Base-by-base conservation (phyloP, 2,113 vertebrate genomes). In the Phrynocephalus versicolor region DNA sequence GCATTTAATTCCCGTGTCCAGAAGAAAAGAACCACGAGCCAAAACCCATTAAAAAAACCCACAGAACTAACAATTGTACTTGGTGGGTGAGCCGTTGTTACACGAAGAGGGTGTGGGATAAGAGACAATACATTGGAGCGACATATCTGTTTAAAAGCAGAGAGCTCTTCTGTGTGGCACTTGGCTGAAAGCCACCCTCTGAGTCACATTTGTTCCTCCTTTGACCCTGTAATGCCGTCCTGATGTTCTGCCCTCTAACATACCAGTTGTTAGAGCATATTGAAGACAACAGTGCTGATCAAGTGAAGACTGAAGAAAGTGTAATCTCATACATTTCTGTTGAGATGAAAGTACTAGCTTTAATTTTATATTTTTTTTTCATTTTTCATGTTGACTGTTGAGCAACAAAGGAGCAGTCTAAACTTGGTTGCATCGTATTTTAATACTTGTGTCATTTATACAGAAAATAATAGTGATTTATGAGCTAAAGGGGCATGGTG, bases 101-200 rank as follows among this genome's bases (percentile, higher is more conserved):
- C 51, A 51, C 87, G 8, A 41, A 81, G 30, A 25, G 18, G 19
- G 21, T 76, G 60, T 33, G 33, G n/a, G 41, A 35, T 45, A 80
- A 64, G 30, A 0, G 27, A 80, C 19, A 57, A 25, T 74, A 73
- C 39, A 62, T 60, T 60, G 58, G 30, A 19, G 6, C 35, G 60
- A 75, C 76, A 73, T 45, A 15, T 84, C 45, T 37, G 64, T 84
- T 84, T 84, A 74, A 45, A 79, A 85, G 1, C 83, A 9, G 2
- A 19, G 10, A 51, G 58, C 35, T 83, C 1, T 1, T 37, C 83
- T 18, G 76, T 19, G 3, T 23, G 58, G 19, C 39, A 82, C 12
- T 69, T 91, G n/a, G 1, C 41, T 86, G 84, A 82, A 89, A 81
- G 71, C 25, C 88, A 74, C 51, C 16, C 10, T 45, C 41, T 80